A percentile compares a stretch with the other conserved stretches of the same genome.
These are phyloP conservation scores for Julus scandinavius DNA, from an alignment of 2,888 invertebrate species.

Conservation along the genomic window DNA sequence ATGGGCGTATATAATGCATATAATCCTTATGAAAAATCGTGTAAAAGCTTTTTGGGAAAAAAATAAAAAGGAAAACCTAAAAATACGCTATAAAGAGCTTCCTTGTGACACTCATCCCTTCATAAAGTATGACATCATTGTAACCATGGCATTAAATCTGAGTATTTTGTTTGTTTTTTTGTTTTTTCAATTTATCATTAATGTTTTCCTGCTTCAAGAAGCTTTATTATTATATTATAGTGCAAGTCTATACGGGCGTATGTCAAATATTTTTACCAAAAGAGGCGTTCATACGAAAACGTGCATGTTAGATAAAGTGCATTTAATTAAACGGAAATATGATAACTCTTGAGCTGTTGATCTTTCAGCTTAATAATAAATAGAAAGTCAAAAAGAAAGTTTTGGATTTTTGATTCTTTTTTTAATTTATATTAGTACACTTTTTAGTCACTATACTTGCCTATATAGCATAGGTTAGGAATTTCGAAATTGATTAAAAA, in stretches of 20 bases:
- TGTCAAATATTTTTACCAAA: not conserved
- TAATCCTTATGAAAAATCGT: slow-evolving; percentile 18
- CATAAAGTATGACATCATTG: not conserved
- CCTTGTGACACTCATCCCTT: not conserved
- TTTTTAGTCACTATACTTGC: not conserved
- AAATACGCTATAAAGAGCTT: slow-evolving; percentile 17
- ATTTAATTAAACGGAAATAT: not conserved
- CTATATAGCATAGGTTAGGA: not conserved
- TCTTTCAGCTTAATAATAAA: not conserved
- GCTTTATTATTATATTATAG: not conserved
- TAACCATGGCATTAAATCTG: not conserved
- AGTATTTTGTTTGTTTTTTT: not conserved
- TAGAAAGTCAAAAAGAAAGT: not conserved
- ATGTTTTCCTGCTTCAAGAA: slow-evolving; percentile 2
- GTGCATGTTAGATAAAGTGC: not conserved
- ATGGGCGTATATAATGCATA: not conserved
- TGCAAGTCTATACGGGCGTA: not conserved
- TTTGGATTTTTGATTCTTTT: not conserved
- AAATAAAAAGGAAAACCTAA: not conserved
- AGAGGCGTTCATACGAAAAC: not conserved
- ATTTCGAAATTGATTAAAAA: slow-evolving; percentile 18
- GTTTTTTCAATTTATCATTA: not conserved
- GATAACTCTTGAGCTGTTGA: not conserved
- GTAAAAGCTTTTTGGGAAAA: not conserved
- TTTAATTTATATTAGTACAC: not conserved